phyloP scores from a whole-genome alignment of 2,888 invertebrate genomes.

The Campaea margaritaria region DNA sequence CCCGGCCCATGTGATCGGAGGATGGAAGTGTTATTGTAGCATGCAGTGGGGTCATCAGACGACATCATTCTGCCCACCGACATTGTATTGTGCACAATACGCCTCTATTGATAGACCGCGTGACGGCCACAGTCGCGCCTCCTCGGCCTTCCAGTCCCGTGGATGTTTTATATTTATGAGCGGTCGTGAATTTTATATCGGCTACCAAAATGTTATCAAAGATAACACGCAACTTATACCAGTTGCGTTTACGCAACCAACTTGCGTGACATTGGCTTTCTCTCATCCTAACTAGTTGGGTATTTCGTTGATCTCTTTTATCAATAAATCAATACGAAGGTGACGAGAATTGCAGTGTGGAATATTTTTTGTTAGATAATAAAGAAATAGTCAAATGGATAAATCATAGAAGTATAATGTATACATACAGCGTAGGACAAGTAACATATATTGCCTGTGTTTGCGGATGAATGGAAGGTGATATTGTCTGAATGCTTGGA shows the following conservation, averaged over 20 bases:
- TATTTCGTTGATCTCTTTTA: conserved; percentile 24
- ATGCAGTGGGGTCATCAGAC: conserved; percentile 69
- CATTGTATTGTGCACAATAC: conserved; percentile 65
- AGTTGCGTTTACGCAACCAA: conserved; percentile 25
- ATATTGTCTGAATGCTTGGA: too few relatives aligned
- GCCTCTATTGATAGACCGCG: conserved; percentile 59
- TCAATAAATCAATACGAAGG: conserved; percentile 11
- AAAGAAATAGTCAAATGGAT: neutral
- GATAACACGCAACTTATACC: conserved; percentile 22
- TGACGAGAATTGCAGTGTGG: conserved; percentile 8
- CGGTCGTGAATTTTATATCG: conserved; percentile 13
- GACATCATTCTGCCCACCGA: conserved; percentile 45
- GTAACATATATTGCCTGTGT: too few relatives aligned
- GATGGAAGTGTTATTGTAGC: conserved; percentile 60
- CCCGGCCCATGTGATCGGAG: conserved; percentile 49
- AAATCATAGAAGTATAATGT: too few relatives aligned
- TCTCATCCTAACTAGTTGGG: conserved; percentile 12
- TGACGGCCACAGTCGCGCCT: conserved; percentile 42
- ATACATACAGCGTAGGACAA: too few relatives aligned
- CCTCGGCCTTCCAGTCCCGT: conserved; percentile 25
- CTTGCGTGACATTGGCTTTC: conserved; percentile 32
- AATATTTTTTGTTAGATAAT: conserved; percentile 5
- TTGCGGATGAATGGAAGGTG: too few relatives aligned
- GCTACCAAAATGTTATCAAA: conserved; percentile 7
- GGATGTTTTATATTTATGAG: conserved; percentile 6